Percentiles rank a stretch among this genome's conserved stretches.
Conservation (phyloP, 2,113 vertebrate species). For the Chaetodon auriga region DNA sequence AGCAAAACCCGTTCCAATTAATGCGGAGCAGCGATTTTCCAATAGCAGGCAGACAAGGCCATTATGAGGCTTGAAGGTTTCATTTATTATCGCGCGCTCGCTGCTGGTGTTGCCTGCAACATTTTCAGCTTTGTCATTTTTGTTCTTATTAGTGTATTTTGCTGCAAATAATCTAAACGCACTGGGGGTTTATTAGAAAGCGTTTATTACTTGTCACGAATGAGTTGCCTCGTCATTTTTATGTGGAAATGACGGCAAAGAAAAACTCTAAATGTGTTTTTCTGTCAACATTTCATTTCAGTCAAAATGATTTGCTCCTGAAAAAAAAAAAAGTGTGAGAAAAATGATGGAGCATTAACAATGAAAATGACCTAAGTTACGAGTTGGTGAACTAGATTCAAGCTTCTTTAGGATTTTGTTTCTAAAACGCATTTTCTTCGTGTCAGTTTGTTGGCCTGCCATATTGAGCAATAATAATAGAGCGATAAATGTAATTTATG, state of each 20-base stretch:
- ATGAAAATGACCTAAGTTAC: constrained; percentile 6
- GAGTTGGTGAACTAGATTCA: constrained; percentile 33
- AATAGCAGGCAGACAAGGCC: constrained; percentile 38
- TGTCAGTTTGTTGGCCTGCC: constrained; percentile 64
- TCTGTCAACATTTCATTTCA: constrained; percentile 45
- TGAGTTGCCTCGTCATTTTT: constrained; percentile 18
- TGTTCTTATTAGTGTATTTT: neutral
- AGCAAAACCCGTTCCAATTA: neutral
- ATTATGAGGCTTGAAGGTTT: constrained; percentile 6
- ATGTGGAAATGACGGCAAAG: constrained; percentile 14
- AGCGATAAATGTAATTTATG: constrained; percentile 75
- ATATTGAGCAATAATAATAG: constrained; percentile 71
- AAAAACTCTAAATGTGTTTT: constrained; percentile 20
- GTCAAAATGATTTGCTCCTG: neutral
- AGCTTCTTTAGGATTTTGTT: constrained; percentile 33
- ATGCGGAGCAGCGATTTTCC: constrained; percentile 23
- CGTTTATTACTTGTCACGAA: neutral
- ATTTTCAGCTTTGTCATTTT: neutral
- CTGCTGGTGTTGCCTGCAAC: neutral
- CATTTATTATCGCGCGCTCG: constrained; percentile 18
- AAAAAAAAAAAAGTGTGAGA: neutral
- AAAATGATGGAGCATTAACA: neutral
- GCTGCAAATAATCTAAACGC: constrained; percentile 1
- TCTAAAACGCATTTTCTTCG: constrained; percentile 35
- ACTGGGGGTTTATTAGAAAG: neutral